Evolutionary conservation across 2,888 invertebrate species (phyloP).

Genomic region (Venustoraphidia nigricollis): DNA sequence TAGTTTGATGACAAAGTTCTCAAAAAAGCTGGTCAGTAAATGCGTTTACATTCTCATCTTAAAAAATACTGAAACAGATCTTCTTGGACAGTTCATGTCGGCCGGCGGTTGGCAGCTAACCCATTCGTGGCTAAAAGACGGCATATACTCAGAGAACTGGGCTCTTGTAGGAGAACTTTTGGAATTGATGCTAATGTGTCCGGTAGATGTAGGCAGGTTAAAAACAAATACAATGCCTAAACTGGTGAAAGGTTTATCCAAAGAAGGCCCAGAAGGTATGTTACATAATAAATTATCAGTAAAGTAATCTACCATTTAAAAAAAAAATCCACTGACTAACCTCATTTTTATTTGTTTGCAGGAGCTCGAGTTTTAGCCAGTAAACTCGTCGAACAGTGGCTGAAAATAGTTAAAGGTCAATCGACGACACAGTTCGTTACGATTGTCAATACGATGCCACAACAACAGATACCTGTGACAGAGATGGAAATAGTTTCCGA

Average conservation of each 20-base stretch:
- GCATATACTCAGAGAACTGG: constrained; percentile 70
- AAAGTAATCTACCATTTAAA: too few relatives aligned
- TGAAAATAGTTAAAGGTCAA: constrained; percentile 73
- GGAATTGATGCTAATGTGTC: constrained; percentile 68
- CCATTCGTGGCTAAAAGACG: constrained; percentile 82
- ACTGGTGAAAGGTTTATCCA: constrained; percentile 74
- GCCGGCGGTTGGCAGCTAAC: constrained; percentile 86
- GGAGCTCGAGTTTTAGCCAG: constrained; percentile 63
- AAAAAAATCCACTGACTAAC: not conserved
- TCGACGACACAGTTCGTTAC: constrained; percentile 25
- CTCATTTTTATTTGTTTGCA: constrained; percentile 28
- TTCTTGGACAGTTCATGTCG: constrained; percentile 77
- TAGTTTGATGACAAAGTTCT: constrained; percentile 91
- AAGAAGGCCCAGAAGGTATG: constrained; percentile 70
- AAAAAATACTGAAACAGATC: constrained; percentile 67
- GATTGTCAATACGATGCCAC: not conserved
- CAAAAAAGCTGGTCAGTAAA: constrained; percentile 87
- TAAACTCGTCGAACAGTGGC: constrained; percentile 77
- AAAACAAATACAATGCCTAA: constrained; percentile 88
- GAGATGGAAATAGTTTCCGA: not conserved
- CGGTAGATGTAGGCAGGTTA: constrained; percentile 78
- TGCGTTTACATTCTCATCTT: constrained; percentile 90
- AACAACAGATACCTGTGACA: not conserved
- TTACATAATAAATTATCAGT: constrained; percentile 12
- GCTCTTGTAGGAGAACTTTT: constrained; percentile 76